Conservation (phyloP, 2,888 invertebrate species). For the Netelia virgata region DNA sequence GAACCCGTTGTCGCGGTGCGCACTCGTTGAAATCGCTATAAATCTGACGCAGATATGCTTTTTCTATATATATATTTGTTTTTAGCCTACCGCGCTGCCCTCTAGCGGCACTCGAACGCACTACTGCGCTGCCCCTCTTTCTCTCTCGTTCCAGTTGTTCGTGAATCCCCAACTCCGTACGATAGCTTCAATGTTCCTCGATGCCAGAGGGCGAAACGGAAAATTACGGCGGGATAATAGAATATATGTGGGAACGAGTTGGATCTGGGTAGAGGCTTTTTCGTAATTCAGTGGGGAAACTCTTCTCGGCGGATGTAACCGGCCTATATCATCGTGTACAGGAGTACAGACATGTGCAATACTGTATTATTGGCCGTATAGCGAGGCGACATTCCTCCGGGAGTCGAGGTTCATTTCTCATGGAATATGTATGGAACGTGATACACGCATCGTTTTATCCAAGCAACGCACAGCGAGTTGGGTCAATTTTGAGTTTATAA, state of each 20-base stretch:
- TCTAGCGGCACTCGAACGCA: constrained; percentile 11
- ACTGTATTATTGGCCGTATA: no score
- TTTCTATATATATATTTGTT: neutral
- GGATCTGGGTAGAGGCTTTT: constrained; percentile 42
- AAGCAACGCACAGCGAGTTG: no score
- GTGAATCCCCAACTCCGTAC: no score
- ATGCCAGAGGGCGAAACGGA: constrained; percentile 56
- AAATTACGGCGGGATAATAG: constrained; percentile 63
- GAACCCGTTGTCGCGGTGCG: constrained; percentile 46
- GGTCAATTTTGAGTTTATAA: no score
- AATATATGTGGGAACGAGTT: constrained; percentile 39
- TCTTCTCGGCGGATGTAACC: constrained; percentile 26
- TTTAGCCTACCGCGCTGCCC: neutral
- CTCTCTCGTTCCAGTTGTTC: constrained; percentile 28
- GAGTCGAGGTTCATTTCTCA: neutral
- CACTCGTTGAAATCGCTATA: constrained; percentile 61
- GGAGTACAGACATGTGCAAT: neutral
- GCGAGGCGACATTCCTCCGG: no score
- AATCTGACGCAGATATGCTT: constrained; percentile 58
- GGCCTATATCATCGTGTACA: constrained; percentile 15
- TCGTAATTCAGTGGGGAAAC: constrained; percentile 44
- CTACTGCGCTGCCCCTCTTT: neutral
- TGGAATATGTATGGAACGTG: neutral
- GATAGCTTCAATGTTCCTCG: neutral
- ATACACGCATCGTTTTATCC: neutral